Evolutionary conservation across 2,797 vertebrate genomes (phyloP), one percentile per base, ranked within the genome.

Genomic region (Acanthopagrus latus): DNA sequence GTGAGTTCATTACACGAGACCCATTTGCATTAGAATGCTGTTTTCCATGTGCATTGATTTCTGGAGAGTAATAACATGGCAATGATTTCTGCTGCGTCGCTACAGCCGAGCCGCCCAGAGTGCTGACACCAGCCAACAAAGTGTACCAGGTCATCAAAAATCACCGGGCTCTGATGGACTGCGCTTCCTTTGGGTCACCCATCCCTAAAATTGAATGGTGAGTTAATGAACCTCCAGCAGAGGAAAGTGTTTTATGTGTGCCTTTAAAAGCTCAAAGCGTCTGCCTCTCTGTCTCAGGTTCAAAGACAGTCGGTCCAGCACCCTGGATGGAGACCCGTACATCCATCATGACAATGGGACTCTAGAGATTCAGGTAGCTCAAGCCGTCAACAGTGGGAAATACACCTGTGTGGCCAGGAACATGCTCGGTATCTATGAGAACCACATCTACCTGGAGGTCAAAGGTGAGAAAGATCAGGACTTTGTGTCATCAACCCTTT

Each of bases 171-270:
- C 65, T 97, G 27, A 82, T 99, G 25, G 96, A 98, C 74, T 99
- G 98, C 75, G 90, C 93, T 51, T 96, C 94, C 82, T 99, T 99
- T 84, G 98, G 98, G n/a, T 99, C 98, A 46, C 98, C 98, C 83
- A 93, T 97, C 65, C 98, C 98, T 44, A 92, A 94, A 85, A 94
- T 99, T 88, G 96, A 96, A 86, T 99, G 98, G 98, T 98, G 94
- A 95, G 95, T 76, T 56, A 57, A 83, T 62, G 5, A 70, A 59
- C 62, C 11, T 52, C 43, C 13, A 46, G 60, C 16, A 38, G 48
- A 75, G 27, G 8, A 57, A 41, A 54, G 20, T 25, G 46, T 47
- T 55, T 18, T 47, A 0, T 33, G 5, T 44, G 25, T 47, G 71
- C 59, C 33, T 71, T 59, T 8, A 58, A 46, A 73, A 64, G 63